Conservation (phyloP, 2,797 vertebrate genomes). For the Malurus splendens region DNA sequence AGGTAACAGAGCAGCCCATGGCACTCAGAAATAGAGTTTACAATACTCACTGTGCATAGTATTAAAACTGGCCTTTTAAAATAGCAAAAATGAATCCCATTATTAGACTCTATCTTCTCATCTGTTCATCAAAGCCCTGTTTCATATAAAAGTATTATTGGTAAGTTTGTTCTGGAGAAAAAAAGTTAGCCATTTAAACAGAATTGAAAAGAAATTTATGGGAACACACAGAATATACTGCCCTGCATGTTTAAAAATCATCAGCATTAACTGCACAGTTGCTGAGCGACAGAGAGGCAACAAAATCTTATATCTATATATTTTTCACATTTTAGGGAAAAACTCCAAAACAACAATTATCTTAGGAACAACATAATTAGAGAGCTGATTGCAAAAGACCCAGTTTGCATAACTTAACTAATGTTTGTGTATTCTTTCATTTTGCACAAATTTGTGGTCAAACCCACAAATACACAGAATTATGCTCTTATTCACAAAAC, state of each 20-base stretch:
- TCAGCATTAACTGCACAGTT: neutral
- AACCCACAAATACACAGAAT: neutral
- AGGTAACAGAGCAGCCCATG: neutral
- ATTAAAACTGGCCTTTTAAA: neutral
- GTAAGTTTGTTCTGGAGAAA: neutral
- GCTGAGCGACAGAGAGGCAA: neutral
- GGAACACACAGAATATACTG: neutral
- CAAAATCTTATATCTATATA: neutral
- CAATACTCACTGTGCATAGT: neutral
- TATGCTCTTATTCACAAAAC: neutral
- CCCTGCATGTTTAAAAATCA: neutral
- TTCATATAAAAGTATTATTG: neutral
- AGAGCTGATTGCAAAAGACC: conserved; percentile 1
- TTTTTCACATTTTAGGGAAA: neutral
- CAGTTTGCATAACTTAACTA: neutral
- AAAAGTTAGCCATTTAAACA: neutral
- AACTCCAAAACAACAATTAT: neutral
- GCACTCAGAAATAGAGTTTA: neutral
- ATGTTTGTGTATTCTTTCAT: neutral
- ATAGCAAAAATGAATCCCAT: neutral
- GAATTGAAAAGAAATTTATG: neutral
- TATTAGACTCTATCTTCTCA: neutral
- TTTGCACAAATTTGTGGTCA: neutral
- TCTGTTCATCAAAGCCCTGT: neutral
- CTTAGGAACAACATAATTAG: conserved; percentile 8